phyloP scores from a whole-genome alignment of 2,888 invertebrate genomes.

The Catocala fraxini region DNA sequence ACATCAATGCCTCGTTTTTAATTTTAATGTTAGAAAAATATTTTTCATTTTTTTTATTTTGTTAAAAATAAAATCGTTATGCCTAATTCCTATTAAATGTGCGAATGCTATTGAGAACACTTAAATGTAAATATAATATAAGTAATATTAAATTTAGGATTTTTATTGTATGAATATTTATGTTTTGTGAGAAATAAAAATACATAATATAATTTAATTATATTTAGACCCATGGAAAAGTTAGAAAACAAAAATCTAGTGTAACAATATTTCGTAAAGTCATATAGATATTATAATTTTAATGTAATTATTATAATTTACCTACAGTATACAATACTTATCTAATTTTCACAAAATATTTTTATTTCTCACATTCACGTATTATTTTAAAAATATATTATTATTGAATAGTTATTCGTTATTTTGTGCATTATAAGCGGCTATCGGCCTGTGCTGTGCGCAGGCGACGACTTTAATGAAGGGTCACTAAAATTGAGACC shows the following conservation, averaged over 20 bases:
- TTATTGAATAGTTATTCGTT: constrained; percentile 37
- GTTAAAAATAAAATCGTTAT: constrained; percentile 32
- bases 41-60: constrained; percentile 39
- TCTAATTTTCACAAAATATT: constrained; percentile 45
- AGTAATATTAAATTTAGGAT: constrained; percentile 9
- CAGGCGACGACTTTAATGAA: constrained; percentile 29
- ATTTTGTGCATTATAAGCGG: constrained; percentile 77
- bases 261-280: not conserved
- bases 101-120: constrained; percentile 44
- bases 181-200: constrained; percentile 4
- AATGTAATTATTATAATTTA: constrained; percentile 30
- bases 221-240: no score
- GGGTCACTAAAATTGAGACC: constrained; percentile 31
- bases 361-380: constrained; percentile 46
- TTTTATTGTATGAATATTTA: constrained; percentile 9
- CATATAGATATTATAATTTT: no score
- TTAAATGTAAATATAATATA: constrained; percentile 21
- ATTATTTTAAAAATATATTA: constrained; percentile 39
- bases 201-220: not conserved
- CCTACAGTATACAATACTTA: constrained; percentile 37
- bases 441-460: constrained; percentile 56
- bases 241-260: not conserved
- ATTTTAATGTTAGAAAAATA: constrained; percentile 55
- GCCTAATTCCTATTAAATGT: constrained; percentile 34
- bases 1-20: constrained; percentile 14